Conservation (phyloP, 2,113 vertebrate species). For the Percopsis transmontana region DNA sequence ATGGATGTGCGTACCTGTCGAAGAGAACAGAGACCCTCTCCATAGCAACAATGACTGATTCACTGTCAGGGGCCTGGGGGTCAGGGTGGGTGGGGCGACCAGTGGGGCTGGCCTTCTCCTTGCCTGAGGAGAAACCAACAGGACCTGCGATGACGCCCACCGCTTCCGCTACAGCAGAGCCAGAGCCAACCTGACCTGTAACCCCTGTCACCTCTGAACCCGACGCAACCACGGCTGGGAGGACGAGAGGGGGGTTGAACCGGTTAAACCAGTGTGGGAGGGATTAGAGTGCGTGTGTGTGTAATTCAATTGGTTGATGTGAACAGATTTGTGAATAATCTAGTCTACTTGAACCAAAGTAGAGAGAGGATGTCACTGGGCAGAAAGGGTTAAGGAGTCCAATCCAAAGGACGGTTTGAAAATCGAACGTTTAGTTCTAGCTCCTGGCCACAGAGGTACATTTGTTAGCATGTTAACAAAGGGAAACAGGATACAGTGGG, state of each 20-base stretch:
- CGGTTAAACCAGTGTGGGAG: conserved; percentile 49
- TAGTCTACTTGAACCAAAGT: conserved; percentile 11
- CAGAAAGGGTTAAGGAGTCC: background rate
- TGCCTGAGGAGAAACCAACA: conserved; percentile 84
- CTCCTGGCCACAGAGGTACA: conserved; percentile 10
- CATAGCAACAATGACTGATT: conserved; percentile 98
- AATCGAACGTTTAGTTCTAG: background rate
- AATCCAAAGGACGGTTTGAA: conserved; percentile 2
- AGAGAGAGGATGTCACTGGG: background rate
- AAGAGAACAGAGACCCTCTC: conserved; percentile 98
- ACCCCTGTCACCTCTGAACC: conserved; percentile 72
- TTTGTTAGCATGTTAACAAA: conserved; percentile 5
- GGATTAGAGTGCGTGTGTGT: conserved; percentile 46
- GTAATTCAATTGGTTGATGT: background rate
- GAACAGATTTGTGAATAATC: background rate
- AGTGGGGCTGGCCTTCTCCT: conserved; percentile 93
- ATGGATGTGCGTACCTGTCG: conserved; percentile 82
- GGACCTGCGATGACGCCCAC: conserved; percentile 68
- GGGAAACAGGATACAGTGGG: conserved; percentile 43
- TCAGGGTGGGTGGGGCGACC: conserved; percentile 81
- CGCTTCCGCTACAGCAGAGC: conserved; percentile 66
- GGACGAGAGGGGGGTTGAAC: conserved; percentile 56
- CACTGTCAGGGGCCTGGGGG: conserved; percentile 87
- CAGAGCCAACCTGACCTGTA: conserved; percentile 76
- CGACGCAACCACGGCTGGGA: conserved; percentile 75